Evolutionary conservation across 2,888 invertebrate species (phyloP), one percentile per base, ranked within the genome.

Genomic region (Mesorhabditis spiculigera): DNA sequence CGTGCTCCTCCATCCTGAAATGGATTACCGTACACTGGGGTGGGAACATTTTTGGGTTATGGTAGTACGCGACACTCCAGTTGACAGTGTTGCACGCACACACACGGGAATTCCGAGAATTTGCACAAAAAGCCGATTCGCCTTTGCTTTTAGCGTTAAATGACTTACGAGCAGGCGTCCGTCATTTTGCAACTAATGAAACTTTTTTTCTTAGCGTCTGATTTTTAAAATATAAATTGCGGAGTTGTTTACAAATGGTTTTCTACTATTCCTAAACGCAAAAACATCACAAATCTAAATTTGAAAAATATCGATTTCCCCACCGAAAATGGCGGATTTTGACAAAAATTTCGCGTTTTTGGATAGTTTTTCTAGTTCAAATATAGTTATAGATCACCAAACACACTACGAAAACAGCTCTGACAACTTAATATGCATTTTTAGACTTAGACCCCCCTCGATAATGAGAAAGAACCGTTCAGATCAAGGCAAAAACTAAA

Each of bases 1-100:
- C 86, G 58, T 77, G 75, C 70, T 82, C 81, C 44, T 77, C 82
- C 80, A 82, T 82, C 73, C 84, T 85, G 71, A 41, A 77, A 71
- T 64, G 28, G 28, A 28, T 28, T 28, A 28, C 28, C 28, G 28
- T 28, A 28, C 28, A 28, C 28, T 28, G 28, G 28, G 28, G 28
- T 28, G 28, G 28, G 28, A 28, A 28, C 28, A 28, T 3, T 28
- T 28, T 28, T 28, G 28, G 28, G 28, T 28, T 28, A 28, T 28
- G 28, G 28, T 28, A 28, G 28, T 28, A 28, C 28, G 28, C 28
- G 28, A 28, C 28, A 28, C 28, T 28, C 28, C 28, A 28, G 28
- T 28, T 28, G 28, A 28, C 28, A 28, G 28, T 28, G 28, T 28
- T 28, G 28, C 28, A 28, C 28, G 28, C 28, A 28, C 28, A 28